Percentiles rank a stretch among this genome's conserved stretches.
These are phyloP conservation scores for Brachypalpus laphriformis DNA, from an alignment of 2,888 invertebrate genomes.

Conservation along the genomic window DNA sequence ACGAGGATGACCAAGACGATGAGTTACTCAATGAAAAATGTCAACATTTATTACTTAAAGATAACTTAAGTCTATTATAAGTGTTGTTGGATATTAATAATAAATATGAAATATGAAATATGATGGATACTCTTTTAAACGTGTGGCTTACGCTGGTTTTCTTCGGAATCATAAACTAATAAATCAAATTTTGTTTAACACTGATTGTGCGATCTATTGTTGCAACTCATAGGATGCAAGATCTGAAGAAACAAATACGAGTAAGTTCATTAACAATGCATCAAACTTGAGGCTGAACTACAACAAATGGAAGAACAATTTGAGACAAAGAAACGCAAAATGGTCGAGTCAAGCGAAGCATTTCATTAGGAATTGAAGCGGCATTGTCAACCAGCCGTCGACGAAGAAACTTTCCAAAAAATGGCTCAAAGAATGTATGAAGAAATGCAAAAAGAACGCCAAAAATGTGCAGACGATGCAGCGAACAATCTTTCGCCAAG, in stretches of 20 bases:
- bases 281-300: conserved; percentile 95
- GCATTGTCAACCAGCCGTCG: conserved; percentile 95
- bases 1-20: conserved; percentile 98
- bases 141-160: conserved; percentile 96
- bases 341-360: conserved; percentile 95
- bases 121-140: conserved; percentile 96
- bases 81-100: too few relatives aligned
- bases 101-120: too few relatives aligned
- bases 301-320: conserved; percentile 98
- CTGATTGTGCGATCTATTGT: conserved; percentile 96
- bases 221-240: conserved; percentile 96
- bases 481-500: conserved; percentile 26
- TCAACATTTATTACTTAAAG: too few relatives aligned
- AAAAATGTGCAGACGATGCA: conserved; percentile 78
- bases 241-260: conserved; percentile 97
- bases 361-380: conserved; percentile 97
- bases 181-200: conserved; percentile 98
- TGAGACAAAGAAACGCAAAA: conserved; percentile 96
- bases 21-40: too few relatives aligned
- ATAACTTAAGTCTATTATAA: too few relatives aligned
- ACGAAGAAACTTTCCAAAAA: conserved; percentile 95
- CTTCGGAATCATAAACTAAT: conserved; percentile 97
- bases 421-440: conserved; percentile 95
- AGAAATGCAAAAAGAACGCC: conserved; percentile 87
- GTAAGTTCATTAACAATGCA: conserved; percentile 97